Percentiles rank a stretch among this genome's conserved stretches.
Conservation (phyloP, 1,140 invertebrate species). For the Drosophila arawakana region DNA sequence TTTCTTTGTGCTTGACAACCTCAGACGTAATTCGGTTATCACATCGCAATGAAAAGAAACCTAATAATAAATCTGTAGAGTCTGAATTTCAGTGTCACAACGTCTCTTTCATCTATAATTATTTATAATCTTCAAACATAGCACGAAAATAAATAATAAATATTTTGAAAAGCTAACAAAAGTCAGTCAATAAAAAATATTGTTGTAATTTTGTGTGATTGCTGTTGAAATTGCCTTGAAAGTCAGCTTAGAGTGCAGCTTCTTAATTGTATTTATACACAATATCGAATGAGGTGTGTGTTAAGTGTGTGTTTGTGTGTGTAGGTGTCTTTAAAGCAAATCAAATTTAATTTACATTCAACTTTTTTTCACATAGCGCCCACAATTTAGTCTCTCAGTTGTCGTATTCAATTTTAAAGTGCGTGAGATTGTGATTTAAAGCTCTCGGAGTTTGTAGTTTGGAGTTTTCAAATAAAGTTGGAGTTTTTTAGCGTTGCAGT, state of each 20-base stretch:
- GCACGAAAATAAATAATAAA: conserved; percentile 2
- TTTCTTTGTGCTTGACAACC: neutral
- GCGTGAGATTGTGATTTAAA: conserved; percentile 3
- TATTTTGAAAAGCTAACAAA: conserved; percentile 13
- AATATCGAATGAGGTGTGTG: neutral
- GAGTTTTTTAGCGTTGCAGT: neutral
- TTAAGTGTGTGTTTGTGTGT: conserved; percentile 1
- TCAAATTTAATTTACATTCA: conserved; percentile 9
- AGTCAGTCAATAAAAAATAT: conserved; percentile 18
- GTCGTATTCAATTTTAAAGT: neutral
- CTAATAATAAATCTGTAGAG: conserved; percentile 17
- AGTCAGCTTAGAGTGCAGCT: conserved; percentile 5
- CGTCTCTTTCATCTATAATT: neutral
- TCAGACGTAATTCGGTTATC: conserved; percentile 1
- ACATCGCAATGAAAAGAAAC: neutral
- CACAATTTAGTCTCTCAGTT: neutral
- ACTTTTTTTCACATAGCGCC: neutral
- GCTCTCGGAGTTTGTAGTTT: neutral
- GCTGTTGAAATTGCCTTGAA: conserved; percentile 19
- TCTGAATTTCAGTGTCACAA: conserved; percentile 16
- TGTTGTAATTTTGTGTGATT: neutral
- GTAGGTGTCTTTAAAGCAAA: conserved; percentile 8
- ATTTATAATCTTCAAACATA: neutral
- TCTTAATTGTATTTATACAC: conserved; percentile 1
- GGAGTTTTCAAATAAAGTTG: neutral